Evolutionary conservation across 2,888 invertebrate species (phyloP), one percentile per base, ranked within the genome.

Genomic region (Xanthia icteritia): DNA sequence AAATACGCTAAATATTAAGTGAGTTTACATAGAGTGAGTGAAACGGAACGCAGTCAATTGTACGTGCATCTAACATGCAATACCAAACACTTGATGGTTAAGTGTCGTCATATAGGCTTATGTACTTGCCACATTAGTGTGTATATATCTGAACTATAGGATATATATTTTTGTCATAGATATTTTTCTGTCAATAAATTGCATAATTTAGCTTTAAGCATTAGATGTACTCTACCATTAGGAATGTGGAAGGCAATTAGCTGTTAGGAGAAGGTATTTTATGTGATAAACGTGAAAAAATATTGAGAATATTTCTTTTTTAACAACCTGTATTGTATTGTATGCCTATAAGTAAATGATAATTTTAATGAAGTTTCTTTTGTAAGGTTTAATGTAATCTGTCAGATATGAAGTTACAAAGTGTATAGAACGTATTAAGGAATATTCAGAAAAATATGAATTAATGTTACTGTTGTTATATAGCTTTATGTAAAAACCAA

Each of bases 401-500:
- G 90, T 91, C 88, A 91, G 90, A 90, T 91, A 88, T 89, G 88
- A 87, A 88, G 88, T 90, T 91, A 90, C 90, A 92, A 92, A 92
- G 90, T 88, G 91, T 94, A 92, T 92, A 93, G 90, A 92, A 91
- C 91, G 92, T 93, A 92, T 91, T 92, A 89, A 90, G 90, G 85
- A 90, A 89, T 92, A 93, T 91, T 92, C 92, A 92, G 88, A 93
- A 93, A 93, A 91, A 93, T 93, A 94, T 93, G 90, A 89, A 93
- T 92, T 88, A 93, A 94, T 93, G 95, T 96, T 95, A 95, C 94
- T 96, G 94, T 96, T 96, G 95, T 96, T 96, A 95, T 94, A 96
- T 94, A 96, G 96, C 95, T 96, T 95, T 96, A 95, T 94, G 94
- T 94, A 92, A 93, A 95, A 95, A 96, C 96, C 96, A 95, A 96